Conservation (phyloP, 1,140 invertebrate species). For the Panulirus ornatus region DNA sequence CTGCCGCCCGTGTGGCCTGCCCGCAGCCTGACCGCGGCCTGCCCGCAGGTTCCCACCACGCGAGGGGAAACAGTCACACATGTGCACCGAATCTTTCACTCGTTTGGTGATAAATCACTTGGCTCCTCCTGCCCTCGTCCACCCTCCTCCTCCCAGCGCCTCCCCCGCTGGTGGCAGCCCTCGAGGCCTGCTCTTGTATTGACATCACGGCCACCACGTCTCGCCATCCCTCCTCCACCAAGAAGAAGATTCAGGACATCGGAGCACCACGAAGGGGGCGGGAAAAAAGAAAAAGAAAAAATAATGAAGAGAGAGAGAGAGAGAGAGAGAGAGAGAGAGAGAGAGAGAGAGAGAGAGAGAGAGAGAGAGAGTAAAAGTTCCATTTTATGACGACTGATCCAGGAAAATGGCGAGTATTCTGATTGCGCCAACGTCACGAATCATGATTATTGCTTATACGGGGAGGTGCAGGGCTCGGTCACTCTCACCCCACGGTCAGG, state of each 20-base stretch:
- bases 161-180: background rate
- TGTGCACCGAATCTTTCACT: slow-evolving; percentile 60
- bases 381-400: background rate
- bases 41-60: slow-evolving; percentile 48
- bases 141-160: background rate
- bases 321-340: slow-evolving; percentile 16
- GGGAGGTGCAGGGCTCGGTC: no score
- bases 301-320: slow-evolving; percentile 4
- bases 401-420: no score
- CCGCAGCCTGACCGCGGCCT: background rate
- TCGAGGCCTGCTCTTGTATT: background rate
- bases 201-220: background rate
- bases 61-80: slow-evolving; percentile 56
- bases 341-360: slow-evolving; percentile 23
- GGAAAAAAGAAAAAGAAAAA: slow-evolving; percentile 4
- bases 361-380: background rate
- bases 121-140: background rate
- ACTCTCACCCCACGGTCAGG: no score
- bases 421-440: no score
- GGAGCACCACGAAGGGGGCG: no score
- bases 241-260: no score
- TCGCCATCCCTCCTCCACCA: background rate
- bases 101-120: slow-evolving; percentile 65
- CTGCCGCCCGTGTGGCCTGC: no score
- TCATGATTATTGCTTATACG: no score